Evolutionary conservation across 2,888 invertebrate species (phyloP).

Genomic region (Nomada goodeniana): DNA sequence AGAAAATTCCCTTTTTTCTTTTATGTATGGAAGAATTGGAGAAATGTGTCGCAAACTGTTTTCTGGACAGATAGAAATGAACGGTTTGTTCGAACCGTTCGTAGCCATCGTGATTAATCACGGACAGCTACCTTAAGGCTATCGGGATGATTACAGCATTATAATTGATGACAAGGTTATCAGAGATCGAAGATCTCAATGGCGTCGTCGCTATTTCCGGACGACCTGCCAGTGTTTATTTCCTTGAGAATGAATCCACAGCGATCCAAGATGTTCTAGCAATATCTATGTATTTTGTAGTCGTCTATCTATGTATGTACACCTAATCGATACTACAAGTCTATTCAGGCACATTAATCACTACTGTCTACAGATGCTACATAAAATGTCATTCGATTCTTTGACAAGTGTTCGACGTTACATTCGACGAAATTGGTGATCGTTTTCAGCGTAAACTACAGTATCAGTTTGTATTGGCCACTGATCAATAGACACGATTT

Average conservation of each 20-base stretch:
- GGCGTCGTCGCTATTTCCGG: neutral
- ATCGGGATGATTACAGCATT: neutral
- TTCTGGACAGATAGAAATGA: too few relatives aligned
- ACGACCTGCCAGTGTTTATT: neutral
- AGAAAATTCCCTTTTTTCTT: too few relatives aligned
- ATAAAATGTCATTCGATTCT: neutral
- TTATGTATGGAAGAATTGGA: too few relatives aligned
- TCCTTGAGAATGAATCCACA: neutral
- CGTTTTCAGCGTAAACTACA: neutral
- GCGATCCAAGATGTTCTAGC: neutral
- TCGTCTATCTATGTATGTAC: too few relatives aligned
- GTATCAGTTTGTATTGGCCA: neutral
- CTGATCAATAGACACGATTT: neutral
- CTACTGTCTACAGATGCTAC: neutral
- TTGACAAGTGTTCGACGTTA: neutral
- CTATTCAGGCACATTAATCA: neutral
- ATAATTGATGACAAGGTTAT: slow-evolving; percentile 10
- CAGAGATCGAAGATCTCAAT: slow-evolving; percentile 16
- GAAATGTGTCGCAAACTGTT: too few relatives aligned
- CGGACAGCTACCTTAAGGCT: neutral
- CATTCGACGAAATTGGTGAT: neutral
- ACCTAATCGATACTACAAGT: neutral
- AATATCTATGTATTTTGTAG: neutral
- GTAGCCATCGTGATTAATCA: too few relatives aligned
- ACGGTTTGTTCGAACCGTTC: too few relatives aligned